Evolutionary conservation across 2,797 vertebrate genomes (phyloP).

Genomic region (Sibirionetta formosa): DNA sequence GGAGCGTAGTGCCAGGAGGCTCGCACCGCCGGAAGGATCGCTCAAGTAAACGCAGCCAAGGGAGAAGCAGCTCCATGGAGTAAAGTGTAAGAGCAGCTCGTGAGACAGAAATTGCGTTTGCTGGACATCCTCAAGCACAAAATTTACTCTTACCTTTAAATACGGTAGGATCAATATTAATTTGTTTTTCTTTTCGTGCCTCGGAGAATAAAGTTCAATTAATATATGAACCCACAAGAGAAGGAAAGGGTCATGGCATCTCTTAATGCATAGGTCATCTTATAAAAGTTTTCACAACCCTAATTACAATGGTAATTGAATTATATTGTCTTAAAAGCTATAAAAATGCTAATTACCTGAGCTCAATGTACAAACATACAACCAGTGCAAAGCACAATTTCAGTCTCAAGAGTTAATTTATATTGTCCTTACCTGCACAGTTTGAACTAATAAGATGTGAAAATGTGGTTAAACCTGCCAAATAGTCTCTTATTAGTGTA

Average conservation of each 20-base stretch:
- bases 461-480: conserved; percentile 58
- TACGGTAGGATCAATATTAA: conserved; percentile 94
- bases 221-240: conserved; percentile 77
- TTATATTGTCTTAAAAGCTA: conserved; percentile 67
- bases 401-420: conserved; percentile 57
- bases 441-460: conserved; percentile 45
- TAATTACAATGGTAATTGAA: conserved; percentile 80
- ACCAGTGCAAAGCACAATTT: background rate
- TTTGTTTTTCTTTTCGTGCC: conserved; percentile 81
- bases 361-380: conserved; percentile 40
- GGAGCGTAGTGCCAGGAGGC: conserved; percentile 87
- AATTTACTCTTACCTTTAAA: conserved; percentile 89
- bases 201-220: conserved; percentile 81
- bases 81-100: conserved; percentile 72
- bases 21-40: conserved; percentile 86
- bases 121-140: conserved; percentile 90
- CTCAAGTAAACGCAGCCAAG: conserved; percentile 87
- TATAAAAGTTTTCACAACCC: conserved; percentile 79
- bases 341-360: conserved; percentile 70
- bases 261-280: conserved; percentile 76
- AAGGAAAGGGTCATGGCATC: conserved; percentile 74
- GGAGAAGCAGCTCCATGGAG: conserved; percentile 86
- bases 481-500: conserved; percentile 25
- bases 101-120: conserved; percentile 78
- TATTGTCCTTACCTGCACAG: background rate